These are phyloP conservation scores for Sigmodon hispidus DNA, from an alignment of 2,113 vertebrate species.

Conservation along the genomic window DNA sequence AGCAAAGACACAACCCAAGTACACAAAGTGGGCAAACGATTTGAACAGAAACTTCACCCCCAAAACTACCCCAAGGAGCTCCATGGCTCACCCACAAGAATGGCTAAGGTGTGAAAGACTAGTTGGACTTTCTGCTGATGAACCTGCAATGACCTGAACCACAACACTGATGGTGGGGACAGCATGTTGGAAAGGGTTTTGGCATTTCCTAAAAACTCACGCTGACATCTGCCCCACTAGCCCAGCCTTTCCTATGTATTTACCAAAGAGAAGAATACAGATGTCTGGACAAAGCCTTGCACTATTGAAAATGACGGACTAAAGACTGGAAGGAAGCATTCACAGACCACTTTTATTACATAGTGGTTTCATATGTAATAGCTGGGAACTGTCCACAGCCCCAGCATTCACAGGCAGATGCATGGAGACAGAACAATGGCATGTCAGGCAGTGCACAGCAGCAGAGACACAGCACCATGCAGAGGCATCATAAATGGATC, in stretches of 20 bases:
- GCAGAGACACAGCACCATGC: fast-evolving
- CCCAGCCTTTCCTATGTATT: background rate
- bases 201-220: background rate
- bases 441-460: fast-evolving
- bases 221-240: background rate
- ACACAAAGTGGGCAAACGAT: background rate
- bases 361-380: no score
- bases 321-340: background rate
- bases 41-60: background rate
- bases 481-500: background rate
- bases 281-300: no score
- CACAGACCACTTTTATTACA: background rate
- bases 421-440: fast-evolving
- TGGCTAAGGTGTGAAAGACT: background rate
- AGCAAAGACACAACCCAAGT: background rate
- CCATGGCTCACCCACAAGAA: no score
- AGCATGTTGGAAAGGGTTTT: background rate
- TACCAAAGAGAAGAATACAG: background rate
- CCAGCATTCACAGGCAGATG: fast-evolving
- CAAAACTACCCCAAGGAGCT: background rate
- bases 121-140: fast-evolving
- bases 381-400: background rate
- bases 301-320: background rate
- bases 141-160: background rate
- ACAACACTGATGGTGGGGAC: background rate